These are phyloP conservation scores for Crocuta crocuta DNA, from an alignment of 2,113 vertebrate genomes.

Conservation along the genomic window DNA sequence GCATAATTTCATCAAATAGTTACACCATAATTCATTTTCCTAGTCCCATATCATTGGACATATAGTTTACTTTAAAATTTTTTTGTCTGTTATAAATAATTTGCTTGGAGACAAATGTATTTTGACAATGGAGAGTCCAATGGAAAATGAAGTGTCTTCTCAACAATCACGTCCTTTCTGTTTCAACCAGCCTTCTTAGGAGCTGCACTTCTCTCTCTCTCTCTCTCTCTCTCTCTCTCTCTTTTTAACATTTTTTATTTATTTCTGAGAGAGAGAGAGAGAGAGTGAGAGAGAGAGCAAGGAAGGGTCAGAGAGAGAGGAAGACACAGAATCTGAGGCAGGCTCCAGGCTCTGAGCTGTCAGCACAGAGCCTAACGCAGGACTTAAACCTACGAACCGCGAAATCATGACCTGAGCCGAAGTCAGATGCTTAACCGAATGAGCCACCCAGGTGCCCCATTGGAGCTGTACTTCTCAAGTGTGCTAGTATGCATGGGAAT, in stretches of 20 bases:
- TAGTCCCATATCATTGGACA: background rate
- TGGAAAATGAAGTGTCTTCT: background rate
- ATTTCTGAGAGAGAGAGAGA: too few species aligned
- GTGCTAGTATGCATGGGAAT: background rate
- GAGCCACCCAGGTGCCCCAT: too few species aligned
- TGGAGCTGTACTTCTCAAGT: background rate
- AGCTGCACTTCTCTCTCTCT: constrained; percentile 16
- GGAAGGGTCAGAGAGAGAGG: too few species aligned
- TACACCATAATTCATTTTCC: constrained; percentile 26
- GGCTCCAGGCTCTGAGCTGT: too few species aligned
- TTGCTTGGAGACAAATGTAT: background rate
- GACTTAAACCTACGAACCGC: too few species aligned
- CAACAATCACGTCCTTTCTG: background rate
- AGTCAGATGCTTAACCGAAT: too few species aligned
- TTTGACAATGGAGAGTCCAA: background rate
- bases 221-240: constrained; percentile 52
- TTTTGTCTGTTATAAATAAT: background rate
- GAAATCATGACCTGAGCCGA: too few species aligned
- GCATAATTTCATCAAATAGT: background rate
- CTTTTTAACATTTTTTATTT: too few species aligned
- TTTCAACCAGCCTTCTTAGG: background rate
- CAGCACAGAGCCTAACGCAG: too few species aligned
- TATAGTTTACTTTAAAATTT: background rate
- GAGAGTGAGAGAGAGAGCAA: too few species aligned
- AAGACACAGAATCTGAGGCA: too few species aligned